Conservation (phyloP, 2,888 invertebrate genomes). For the Synanthedon vespiformis region DNA sequence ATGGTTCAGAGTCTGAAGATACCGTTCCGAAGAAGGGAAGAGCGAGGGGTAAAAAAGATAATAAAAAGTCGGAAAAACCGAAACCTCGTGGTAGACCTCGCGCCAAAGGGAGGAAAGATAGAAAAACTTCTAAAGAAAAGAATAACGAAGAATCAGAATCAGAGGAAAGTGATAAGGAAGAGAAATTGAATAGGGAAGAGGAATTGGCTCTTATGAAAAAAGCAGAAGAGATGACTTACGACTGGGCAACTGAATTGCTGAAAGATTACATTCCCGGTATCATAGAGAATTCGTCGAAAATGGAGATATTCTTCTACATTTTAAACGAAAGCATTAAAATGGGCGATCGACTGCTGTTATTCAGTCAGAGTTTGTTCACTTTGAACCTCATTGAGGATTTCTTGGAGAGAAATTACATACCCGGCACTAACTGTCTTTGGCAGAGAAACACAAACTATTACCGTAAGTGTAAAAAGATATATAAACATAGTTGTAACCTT, state of each 20-base stretch:
- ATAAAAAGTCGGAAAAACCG: conserved; percentile 41
- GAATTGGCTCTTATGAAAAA: conserved; percentile 71
- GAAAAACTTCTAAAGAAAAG: conserved; percentile 60
- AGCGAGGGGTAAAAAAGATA: conserved; percentile 38
- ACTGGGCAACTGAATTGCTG: conserved; percentile 87
- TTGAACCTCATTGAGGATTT: conserved; percentile 95
- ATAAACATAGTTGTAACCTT: background rate
- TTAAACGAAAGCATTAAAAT: conserved; percentile 87
- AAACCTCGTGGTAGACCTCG: conserved; percentile 46
- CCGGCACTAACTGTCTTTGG: conserved; percentile 82
- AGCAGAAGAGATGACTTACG: conserved; percentile 87
- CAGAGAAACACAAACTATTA: conserved; percentile 89
- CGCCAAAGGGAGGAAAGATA: conserved; percentile 56
- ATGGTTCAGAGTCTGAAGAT: conserved; percentile 42
- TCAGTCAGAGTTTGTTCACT: conserved; percentile 96
- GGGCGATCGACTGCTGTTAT: conserved; percentile 92
- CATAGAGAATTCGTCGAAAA: conserved; percentile 94
- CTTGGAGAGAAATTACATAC: conserved; percentile 78
- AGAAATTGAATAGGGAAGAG: conserved; percentile 72
- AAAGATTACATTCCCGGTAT: conserved; percentile 90
- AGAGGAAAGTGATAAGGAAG: conserved; percentile 69
- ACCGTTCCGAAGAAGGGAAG: conserved; percentile 39
- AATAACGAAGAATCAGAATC: conserved; percentile 68
- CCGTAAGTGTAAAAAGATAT: conserved; percentile 72
- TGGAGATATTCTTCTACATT: conserved; percentile 93